Evolutionary conservation across 2,797 vertebrate genomes (phyloP).

Genomic region (Brachyrhaphis roseni): DNA sequence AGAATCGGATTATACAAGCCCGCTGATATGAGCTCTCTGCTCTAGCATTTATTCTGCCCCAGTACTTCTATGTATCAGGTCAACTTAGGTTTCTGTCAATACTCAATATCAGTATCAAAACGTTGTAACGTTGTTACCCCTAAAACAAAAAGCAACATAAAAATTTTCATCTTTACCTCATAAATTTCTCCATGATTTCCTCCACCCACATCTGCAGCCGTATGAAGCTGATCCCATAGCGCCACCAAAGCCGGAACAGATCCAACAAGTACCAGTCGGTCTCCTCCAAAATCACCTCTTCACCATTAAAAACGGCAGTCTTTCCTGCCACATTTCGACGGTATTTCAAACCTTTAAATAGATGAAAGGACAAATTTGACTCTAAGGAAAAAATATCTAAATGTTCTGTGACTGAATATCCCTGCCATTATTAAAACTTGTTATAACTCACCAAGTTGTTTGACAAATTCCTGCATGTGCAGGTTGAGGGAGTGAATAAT

Average conservation of each 20-base stretch:
- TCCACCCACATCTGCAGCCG: constrained; percentile 99
- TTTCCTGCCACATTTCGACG: constrained; percentile 91
- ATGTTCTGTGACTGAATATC: neutral
- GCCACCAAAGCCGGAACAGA: constrained; percentile 97
- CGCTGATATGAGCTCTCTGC: too few relatives aligned
- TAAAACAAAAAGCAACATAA: neutral
- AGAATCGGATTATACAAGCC: too few relatives aligned
- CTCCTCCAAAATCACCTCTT: constrained; percentile 93
- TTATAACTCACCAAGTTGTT: constrained; percentile 89
- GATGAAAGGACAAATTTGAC: neutral
- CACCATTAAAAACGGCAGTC: constrained; percentile 91
- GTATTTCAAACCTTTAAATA: constrained; percentile 88
- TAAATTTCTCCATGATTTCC: constrained; percentile 99
- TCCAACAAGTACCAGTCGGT: constrained; percentile 98
- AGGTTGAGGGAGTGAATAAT: constrained; percentile 96
- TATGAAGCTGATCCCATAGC: constrained; percentile 98
- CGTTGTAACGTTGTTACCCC: too few relatives aligned
- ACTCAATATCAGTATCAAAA: too few relatives aligned
- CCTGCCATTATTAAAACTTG: neutral
- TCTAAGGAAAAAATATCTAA: neutral
- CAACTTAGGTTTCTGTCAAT: too few relatives aligned
- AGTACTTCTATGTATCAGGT: too few relatives aligned
- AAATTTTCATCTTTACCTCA: constrained; percentile 85
- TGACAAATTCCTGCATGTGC: constrained; percentile 97
- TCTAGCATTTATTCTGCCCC: too few relatives aligned